These are phyloP conservation scores for Electrona antarctica DNA, from an alignment of 2,113 vertebrate genomes.

Conservation along the genomic window DNA sequence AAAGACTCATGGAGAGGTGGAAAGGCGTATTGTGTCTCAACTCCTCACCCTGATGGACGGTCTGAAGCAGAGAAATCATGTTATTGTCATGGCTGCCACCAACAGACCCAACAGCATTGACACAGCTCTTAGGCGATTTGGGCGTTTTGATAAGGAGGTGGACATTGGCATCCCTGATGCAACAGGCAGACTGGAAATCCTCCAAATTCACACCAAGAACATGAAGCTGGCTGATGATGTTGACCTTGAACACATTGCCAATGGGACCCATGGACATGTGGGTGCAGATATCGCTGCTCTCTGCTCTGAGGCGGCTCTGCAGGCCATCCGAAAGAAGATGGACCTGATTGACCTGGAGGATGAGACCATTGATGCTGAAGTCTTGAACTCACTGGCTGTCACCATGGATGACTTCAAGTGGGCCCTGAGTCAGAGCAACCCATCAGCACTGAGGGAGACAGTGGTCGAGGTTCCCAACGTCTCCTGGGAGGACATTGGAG, in stretches of 20 bases:
- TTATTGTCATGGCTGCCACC: no score
- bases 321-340: constrained; percentile 93
- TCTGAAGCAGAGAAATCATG: no score
- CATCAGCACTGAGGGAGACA: constrained; percentile 78
- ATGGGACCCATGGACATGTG: constrained; percentile 90
- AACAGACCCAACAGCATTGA: no score
- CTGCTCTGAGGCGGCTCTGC: constrained; percentile 90
- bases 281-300: constrained; percentile 90
- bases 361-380: constrained; percentile 90
- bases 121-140: no score
- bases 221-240: no score
- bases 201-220: no score
- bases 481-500: constrained; percentile 91
- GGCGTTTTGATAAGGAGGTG: no score
- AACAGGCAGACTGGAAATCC: no score
- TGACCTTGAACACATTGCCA: constrained; percentile 82
- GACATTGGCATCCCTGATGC: no score
- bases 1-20: constrained; percentile 56
- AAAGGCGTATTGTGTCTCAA: no score
- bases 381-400: constrained; percentile 90
- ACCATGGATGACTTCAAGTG: constrained; percentile 96
- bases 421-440: constrained; percentile 91
- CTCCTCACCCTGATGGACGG: no score
- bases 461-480: constrained; percentile 84
- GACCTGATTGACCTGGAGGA: constrained; percentile 91